Conservation (phyloP, 2,888 invertebrate genomes). For the Dysmachus trigonus region DNA sequence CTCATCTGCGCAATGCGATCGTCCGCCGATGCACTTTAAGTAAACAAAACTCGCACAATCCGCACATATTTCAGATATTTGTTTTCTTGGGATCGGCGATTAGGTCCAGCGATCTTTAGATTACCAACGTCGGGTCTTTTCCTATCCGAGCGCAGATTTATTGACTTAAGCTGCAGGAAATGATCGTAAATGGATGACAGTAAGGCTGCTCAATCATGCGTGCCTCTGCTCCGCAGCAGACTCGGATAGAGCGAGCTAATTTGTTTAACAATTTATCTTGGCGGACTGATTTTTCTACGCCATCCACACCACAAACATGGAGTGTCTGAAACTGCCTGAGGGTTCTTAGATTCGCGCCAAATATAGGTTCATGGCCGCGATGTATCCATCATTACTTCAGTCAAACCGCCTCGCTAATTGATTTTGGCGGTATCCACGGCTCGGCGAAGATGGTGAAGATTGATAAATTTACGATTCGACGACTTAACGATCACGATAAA, state of each 20-base stretch:
- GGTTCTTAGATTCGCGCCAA: neutral
- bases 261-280: neutral
- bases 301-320: neutral
- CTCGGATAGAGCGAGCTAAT: neutral
- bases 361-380: neutral
- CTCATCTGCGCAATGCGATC: neutral
- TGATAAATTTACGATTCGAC: neutral
- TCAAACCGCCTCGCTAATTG: neutral
- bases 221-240: neutral
- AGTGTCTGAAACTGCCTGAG: neutral
- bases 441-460: neutral
- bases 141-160: neutral
- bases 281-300: neutral
- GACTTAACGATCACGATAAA: neutral
- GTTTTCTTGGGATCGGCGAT: neutral
- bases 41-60: neutral
- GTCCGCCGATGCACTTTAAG: neutral
- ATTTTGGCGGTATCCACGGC: neutral
- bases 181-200: neutral
- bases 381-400: neutral
- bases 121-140: neutral
- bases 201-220: neutral
- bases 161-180: neutral
- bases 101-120: neutral
- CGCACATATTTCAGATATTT: neutral